Base-by-base conservation (phyloP, 2,888 invertebrate genomes). In the Pheosia gnoma region DNA sequence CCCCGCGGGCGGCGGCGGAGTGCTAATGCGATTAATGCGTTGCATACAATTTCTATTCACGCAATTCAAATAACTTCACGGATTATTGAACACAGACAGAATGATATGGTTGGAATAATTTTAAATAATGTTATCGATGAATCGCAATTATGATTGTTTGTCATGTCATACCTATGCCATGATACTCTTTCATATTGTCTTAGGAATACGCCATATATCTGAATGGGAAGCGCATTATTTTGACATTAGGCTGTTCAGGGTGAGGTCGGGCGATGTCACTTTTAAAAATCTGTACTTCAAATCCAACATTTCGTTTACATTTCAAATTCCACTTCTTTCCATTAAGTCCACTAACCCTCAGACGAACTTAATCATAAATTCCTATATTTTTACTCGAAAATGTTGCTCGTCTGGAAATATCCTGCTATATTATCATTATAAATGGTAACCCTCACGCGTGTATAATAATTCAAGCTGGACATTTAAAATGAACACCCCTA, bases 41-140 rank as follows among this genome's bases (percentile, higher is more conserved):
- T 78, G 83, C 79, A 79, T 81, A 82, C 75, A 84, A 86, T 88
- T 89, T 86, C 87, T 84, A 86, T 83, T 85, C 88, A 86, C 82
- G 87, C 87, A 84, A 86, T 83, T 81, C 83, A 79, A 86, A 90
- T 88, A 88, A 82, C 88, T 86, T 88, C 84, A 85, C 86, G 85
- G 85, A 84, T 84, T 86, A 89, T 85, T 88, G 83, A 87, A 79
- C 86, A 86, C 58, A 60, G 72, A 74, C 71, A 77, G 79, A 84
- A 87, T 84, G 81, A 84, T 84, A 84, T 77, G 83, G 75, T 72
- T 71, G 72, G 83, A 85, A 86, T 85, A 82, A 82, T 84, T 80
- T 82, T 81, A 80, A 84, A 86, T 86, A 83, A 57, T 45, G 13
- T 45, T 82, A 64, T 85, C 83, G 47, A 47, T n/a, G 68, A 71